These are phyloP conservation scores for Columba guinea DNA, from an alignment of 2,797 vertebrate genomes.

Conservation along the genomic window DNA sequence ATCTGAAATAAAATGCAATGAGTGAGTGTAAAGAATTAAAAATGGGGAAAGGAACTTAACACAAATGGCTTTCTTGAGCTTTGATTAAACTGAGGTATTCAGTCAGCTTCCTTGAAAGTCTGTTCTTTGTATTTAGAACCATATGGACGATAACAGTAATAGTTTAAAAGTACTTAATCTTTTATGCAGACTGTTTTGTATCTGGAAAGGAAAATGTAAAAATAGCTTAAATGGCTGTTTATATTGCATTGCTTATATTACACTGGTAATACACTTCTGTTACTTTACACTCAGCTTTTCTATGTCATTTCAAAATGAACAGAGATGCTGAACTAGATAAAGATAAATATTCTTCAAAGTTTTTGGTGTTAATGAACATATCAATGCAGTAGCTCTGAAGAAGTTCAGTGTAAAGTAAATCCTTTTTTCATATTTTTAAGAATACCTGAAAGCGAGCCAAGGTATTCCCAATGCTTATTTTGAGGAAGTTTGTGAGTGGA, in stretches of 20 bases:
- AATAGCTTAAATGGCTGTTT: neutral
- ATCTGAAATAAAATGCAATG: neutral
- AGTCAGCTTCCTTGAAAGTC: neutral
- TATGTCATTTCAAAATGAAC: neutral
- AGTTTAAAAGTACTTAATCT: conserved; percentile 1
- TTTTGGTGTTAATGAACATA: neutral
- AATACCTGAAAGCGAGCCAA: neutral
- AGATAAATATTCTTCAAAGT: neutral
- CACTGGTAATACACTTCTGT: neutral
- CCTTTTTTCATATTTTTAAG: neutral
- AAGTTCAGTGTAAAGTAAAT: neutral
- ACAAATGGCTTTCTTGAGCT: neutral
- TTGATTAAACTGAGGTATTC: neutral
- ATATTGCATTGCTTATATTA: neutral
- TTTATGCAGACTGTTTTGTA: neutral
- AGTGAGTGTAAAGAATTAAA: neutral
- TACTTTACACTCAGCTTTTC: neutral
- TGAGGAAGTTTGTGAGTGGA: neutral
- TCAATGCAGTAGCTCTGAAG: neutral
- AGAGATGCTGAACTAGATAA: neutral
- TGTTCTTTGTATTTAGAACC: neutral
- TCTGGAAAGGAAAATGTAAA: neutral
- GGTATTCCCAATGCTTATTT: neutral
- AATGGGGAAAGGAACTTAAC: neutral
- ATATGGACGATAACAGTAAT: neutral